Conservation (phyloP, 1,140 invertebrate species). For the Nebria ingens region DNA sequence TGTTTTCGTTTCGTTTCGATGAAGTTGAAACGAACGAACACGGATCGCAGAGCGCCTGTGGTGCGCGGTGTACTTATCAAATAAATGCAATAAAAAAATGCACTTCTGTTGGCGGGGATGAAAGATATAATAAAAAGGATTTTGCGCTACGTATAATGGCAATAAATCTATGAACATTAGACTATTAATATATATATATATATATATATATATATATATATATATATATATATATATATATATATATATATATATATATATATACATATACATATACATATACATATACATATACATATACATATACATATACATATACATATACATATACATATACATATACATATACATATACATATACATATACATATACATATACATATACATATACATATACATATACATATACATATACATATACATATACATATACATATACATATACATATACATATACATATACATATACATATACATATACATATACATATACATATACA, state of each 20-base stretch:
- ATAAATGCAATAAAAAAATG: too few relatives aligned
- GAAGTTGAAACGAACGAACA: too few relatives aligned
- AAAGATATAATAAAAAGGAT: too few relatives aligned
- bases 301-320: constrained; percentile 1
- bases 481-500: not conserved
- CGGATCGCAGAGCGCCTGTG: too few relatives aligned
- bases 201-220: not conserved
- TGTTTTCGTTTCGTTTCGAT: too few relatives aligned
- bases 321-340: not conserved
- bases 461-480: not conserved
- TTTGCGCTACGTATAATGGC: too few relatives aligned
- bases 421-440: not conserved
- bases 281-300: not conserved
- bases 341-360: not conserved
- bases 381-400: not conserved
- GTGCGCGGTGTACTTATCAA: too few relatives aligned
- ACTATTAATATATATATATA: not conserved
- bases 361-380: not conserved
- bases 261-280: not conserved
- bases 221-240: constrained; percentile 1
- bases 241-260: constrained; percentile 1
- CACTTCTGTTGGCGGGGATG: too few relatives aligned
- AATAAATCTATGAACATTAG: not conserved
- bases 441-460: not conserved
- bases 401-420: not conserved